Base-by-base conservation (phyloP, 2,797 vertebrate species). In the Allobates femoralis region DNA sequence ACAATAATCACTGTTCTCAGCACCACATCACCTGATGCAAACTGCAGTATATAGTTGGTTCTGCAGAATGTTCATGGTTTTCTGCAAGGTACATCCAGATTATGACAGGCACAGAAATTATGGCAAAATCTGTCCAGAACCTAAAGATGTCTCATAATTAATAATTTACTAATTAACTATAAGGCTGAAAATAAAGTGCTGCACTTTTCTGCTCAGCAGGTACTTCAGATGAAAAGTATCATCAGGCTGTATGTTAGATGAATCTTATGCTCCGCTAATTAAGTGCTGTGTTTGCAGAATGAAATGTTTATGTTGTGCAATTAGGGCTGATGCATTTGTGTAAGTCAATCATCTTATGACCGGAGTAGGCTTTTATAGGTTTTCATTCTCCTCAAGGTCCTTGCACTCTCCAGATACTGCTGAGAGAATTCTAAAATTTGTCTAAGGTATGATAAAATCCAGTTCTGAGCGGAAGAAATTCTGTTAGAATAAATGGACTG, bases 301-400 rank as follows among this genome's bases (percentile, higher is more conserved):
- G 37, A 73, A 73, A 46, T 73, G 34, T 71, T 71, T 71, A 71
- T 71, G 37, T 71, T 41, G 67, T 73, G 69, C 37, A 46, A 26
- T 73, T 73, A 73, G n/a, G 26, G 37, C 69, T 73, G 69, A 46
- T 46, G 69, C 69, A 73, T 73, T 73, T 73, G 21, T 73, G 69
- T 4, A 23, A 73, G 69, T 73, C 69, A 46, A 73, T 73, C 69
- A 46, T 50, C 37, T 26, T 26, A 5, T 46, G 37, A 26, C 69
- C 37, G 12, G 8, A 26, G 69, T 3, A 73, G 69, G 46, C 37
- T 73, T 73, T 50, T 73, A n/a, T 71, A 71, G 19, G 21, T 23
- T 41, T 11, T n/a, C 10, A 71, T 73, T 46, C 69, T 46, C 37
- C 37, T 34, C 23, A 14, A n/a, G 23, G 23, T 50, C 37, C 30